Evolutionary conservation across 2,797 vertebrate genomes (phyloP).

Genomic region (Nasua narica): DNA sequence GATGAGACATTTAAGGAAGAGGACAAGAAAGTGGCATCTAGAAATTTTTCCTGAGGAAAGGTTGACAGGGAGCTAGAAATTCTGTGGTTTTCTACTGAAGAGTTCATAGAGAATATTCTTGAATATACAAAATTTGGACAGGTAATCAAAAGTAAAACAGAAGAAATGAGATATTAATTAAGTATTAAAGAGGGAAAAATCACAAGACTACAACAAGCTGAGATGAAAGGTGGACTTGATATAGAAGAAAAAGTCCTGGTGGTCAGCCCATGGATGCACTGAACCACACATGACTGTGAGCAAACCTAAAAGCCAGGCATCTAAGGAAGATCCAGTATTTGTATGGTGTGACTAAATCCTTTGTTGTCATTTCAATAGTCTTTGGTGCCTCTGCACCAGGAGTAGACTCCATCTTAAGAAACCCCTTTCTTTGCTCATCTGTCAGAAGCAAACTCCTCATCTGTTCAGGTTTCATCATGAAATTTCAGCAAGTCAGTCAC

Average conservation of each 20-base stretch:
- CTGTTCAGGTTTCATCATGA: too few species aligned
- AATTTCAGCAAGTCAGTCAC: too few species aligned
- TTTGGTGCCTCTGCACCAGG: too few species aligned
- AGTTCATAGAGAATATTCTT: background rate
- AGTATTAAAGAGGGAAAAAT: background rate
- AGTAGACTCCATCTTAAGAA: too few species aligned
- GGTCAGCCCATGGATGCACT: rapidly evolving
- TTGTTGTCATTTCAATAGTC: too few species aligned
- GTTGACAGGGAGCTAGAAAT: background rate
- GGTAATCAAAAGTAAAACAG: background rate
- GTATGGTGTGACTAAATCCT: too few species aligned
- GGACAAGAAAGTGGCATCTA: background rate
- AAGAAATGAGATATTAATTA: background rate
- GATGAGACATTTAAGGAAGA: background rate
- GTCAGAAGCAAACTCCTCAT: too few species aligned
- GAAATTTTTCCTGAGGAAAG: background rate
- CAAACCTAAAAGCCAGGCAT: background rate
- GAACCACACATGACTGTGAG: background rate
- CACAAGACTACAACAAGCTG: background rate
- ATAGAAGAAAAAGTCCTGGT: background rate
- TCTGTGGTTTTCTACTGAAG: background rate
- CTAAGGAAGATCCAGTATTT: rapidly evolving
- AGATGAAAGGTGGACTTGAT: background rate
- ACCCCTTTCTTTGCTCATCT: too few species aligned
- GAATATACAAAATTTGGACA: background rate